Evolutionary conservation across 1,140 invertebrate species (phyloP).

Genomic region (Physella acuta): DNA sequence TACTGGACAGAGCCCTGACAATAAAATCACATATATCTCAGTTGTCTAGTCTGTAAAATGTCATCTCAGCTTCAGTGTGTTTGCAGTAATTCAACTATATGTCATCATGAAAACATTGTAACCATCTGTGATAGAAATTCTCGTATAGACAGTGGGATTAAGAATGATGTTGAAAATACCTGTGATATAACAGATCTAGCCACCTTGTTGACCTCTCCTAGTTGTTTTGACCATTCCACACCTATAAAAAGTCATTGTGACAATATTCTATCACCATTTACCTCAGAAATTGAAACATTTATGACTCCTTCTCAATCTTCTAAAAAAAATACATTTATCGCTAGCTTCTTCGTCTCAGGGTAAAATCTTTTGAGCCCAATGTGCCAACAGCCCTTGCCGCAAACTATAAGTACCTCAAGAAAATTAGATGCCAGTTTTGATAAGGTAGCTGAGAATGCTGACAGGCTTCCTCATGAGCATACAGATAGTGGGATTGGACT

Average conservation of each 20-base stretch:
- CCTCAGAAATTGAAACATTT: background rate
- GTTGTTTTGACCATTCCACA: background rate
- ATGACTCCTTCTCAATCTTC: too few relatives aligned
- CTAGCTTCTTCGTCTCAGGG: too few relatives aligned
- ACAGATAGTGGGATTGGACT: constrained; percentile 44
- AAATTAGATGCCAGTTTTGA: too few relatives aligned
- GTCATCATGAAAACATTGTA: background rate
- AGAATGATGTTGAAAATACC: constrained; percentile 1
- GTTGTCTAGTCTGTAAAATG: constrained; percentile 15
- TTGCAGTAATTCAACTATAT: background rate
- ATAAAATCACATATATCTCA: constrained; percentile 12
- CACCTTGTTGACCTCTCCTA: background rate
- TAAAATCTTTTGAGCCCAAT: too few relatives aligned
- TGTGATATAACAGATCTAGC: background rate
- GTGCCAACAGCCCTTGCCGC: background rate
- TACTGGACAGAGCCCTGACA: constrained; percentile 22
- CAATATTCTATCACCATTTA: background rate
- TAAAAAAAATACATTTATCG: too few relatives aligned
- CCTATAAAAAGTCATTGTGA: background rate
- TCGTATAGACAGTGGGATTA: constrained; percentile 16
- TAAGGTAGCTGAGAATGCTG: too few relatives aligned
- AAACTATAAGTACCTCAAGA: background rate
- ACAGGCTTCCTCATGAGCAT: constrained; percentile 28
- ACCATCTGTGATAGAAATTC: constrained; percentile 19
- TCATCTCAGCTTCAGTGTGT: background rate